phyloP scores from a whole-genome alignment of 2,113 vertebrate species.

The Cephalophus harveyi region DNA sequence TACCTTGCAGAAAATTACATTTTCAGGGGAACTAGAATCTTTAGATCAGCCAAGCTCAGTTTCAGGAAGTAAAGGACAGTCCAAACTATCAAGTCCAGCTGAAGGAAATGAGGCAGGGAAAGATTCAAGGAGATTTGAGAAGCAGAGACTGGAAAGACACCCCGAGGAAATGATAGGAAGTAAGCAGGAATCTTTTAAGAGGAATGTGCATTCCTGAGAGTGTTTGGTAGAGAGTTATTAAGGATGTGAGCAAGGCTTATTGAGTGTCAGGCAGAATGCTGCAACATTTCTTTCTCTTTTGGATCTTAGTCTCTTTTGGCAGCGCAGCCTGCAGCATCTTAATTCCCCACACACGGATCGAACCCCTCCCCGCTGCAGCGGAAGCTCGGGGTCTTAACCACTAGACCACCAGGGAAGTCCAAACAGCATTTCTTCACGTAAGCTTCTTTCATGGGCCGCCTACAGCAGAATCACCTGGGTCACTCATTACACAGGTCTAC shows the following conservation, averaged over 20 bases:
- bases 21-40: not conserved
- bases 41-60: not conserved
- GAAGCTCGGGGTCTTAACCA: not conserved
- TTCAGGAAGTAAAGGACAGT: conserved; percentile 17
- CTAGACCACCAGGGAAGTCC: not conserved
- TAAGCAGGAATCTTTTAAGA: not conserved
- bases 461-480: not conserved
- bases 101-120: not conserved
- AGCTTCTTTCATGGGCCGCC: not conserved
- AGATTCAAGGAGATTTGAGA: not conserved
- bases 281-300: not conserved
- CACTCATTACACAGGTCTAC: not conserved
- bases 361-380: accelerated
- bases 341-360: not conserved
- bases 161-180: not conserved
- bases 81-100: not conserved
- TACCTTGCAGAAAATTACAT: not conserved
- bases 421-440: not conserved
- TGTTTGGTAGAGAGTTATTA: not conserved
- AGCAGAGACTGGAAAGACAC: not conserved
- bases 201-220: not conserved
- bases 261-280: not conserved
- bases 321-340: not conserved
- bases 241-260: not conserved
- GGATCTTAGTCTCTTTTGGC: not conserved